Percentiles rank a stretch among this genome's conserved stretches.
Conservation (phyloP, 2,113 vertebrate genomes). For the Gavialis gangeticus region DNA sequence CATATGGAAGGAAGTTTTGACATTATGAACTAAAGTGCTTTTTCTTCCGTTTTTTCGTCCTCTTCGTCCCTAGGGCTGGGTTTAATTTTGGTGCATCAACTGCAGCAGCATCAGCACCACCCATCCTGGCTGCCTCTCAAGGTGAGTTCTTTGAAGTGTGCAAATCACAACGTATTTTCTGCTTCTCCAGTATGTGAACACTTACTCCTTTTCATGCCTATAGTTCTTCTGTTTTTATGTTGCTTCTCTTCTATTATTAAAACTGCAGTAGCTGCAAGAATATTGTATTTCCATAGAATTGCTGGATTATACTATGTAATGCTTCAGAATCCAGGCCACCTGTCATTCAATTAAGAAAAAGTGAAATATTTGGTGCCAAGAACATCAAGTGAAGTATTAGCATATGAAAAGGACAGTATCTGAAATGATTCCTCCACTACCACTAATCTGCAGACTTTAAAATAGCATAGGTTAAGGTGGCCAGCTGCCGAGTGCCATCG, state of each 20-base stretch:
- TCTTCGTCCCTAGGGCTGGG: constrained; percentile 62
- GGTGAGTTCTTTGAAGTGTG: constrained; percentile 58
- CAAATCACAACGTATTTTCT: neutral
- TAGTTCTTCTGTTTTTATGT: neutral
- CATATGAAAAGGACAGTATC: neutral
- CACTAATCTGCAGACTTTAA: constrained; percentile 20
- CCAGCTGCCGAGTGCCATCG: neutral
- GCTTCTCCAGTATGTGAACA: neutral
- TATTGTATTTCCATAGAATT: neutral
- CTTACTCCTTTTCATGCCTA: neutral
- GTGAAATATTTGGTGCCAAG: constrained; percentile 31
- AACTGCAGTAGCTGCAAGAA: neutral
- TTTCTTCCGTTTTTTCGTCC: constrained; percentile 35
- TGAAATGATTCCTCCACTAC: neutral
- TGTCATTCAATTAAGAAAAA: neutral
- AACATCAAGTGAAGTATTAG: neutral
- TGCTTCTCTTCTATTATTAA: neutral
- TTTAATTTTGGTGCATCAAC: constrained; percentile 76
- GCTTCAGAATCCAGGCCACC: neutral
- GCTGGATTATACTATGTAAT: neutral
- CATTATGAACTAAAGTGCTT: neutral
- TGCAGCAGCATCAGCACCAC: neutral
- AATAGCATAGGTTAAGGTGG: neutral
- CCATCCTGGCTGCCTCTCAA: constrained; percentile 56
- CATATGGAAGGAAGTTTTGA: neutral